Base-by-base conservation (phyloP, 2,797 vertebrate genomes). In the Pangasius djambal region DNA sequence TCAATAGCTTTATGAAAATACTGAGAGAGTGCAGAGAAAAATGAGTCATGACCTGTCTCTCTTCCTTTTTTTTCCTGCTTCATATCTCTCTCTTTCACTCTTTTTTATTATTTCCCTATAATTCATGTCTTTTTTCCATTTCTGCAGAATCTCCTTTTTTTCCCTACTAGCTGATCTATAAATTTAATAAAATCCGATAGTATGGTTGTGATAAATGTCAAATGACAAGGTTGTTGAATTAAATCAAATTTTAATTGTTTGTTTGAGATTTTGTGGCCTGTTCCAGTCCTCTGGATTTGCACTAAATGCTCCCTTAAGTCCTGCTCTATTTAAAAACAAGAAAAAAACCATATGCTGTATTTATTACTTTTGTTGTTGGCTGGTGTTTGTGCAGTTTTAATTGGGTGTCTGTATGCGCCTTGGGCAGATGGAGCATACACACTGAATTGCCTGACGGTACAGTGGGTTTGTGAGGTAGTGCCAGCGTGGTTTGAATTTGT, bases 401-500 rank as follows among this genome's bases (percentile, higher is more conserved):
- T 50, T 44, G 52, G 50, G 48, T 57, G 67, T 61, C 55, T 63
- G 18, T n/a, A 50, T 18, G 57, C 16, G 40, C 18, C 20, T 52
- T 10, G 12, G 37, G 63, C 52, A 69, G 65, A 72, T 31, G 12
- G 61, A 70, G 50, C 6, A 3, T 81, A 31, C 75, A 18, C 40
- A 25, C 31, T 18, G 37, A 34, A 12, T 63, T 63, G 79, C 57
- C 79, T 63, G 37, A 37, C 6, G 40, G 9, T 84, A 7, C 87
- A 74, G 37, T n/a, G 87, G 74, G 37, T 61, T 57, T 84, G 59
- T 67, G 72, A 55, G 57, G n/a, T 61, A 61, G 52, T 88, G 50
- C 69, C 87, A 78, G 82, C 6, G 50, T 28, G 69, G 87, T 88
- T 94, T 95, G 94, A 94, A 95, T 96, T 95, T 95, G 93, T 93